A percentile compares a stretch with the other conserved stretches of the same genome.
phyloP scores from a whole-genome alignment of 2,888 invertebrate species.

The Heliconius aoede region DNA sequence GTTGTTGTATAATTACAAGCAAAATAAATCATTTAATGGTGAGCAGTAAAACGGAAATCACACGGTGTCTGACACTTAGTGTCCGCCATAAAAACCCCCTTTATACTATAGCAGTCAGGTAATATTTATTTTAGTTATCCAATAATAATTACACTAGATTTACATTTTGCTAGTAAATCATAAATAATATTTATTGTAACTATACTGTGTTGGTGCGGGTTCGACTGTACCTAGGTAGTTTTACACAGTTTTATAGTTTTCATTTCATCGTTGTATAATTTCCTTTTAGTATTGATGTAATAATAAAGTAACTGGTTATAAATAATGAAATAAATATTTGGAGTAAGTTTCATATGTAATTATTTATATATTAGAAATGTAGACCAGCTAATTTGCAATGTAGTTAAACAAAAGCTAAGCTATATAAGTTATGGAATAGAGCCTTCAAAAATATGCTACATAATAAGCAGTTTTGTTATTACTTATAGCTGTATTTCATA shows the following conservation, averaged over 20 bases:
- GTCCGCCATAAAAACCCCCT: conserved; percentile 42
- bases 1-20: conserved; percentile 26
- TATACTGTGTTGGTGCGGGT: neutral
- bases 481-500: no score
- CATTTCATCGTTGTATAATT: neutral
- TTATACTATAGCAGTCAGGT: conserved; percentile 12
- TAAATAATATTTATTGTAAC: conserved; percentile 58
- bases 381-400: no score
- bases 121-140: conserved; percentile 28
- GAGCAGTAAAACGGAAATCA: conserved; percentile 38
- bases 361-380: no score
- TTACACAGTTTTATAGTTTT: neutral
- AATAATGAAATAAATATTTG: no score
- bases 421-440: no score
- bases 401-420: no score
- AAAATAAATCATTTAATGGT: conserved; percentile 38
- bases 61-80: conserved; percentile 38
- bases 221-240: neutral
- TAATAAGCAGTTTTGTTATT: no score
- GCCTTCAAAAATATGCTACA: no score
- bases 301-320: no score
- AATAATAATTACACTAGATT: conserved; percentile 56
- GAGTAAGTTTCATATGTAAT: no score
- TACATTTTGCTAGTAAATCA: conserved; percentile 57
- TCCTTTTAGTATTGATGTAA: no score